Percentiles rank a stretch among this genome's conserved stretches.
Conservation (phyloP, 2,113 vertebrate species). For the Murina feae region DNA sequence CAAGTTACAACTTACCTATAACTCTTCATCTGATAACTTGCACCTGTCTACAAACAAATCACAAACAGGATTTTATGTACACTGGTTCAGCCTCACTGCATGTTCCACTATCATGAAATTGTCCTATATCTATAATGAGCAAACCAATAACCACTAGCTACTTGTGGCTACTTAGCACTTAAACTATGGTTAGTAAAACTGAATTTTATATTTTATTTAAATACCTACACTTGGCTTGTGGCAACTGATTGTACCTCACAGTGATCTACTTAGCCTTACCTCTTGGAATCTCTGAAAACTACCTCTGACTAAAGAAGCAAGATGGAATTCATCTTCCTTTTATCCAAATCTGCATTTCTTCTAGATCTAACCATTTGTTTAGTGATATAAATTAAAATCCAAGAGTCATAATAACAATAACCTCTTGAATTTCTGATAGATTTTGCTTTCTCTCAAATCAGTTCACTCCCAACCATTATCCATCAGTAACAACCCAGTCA, state of each 20-base stretch:
- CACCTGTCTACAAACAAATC: background rate
- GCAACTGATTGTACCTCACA: background rate
- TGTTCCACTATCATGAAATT: background rate
- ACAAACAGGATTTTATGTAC: background rate
- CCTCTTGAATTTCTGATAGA: background rate
- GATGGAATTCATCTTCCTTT: background rate
- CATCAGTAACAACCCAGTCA: background rate
- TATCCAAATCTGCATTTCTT: background rate
- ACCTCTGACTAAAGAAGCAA: background rate
- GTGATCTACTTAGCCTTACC: background rate
- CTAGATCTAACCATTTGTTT: background rate
- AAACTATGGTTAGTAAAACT: background rate
- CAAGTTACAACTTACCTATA: background rate
- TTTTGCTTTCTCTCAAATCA: background rate
- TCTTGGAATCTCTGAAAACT: background rate
- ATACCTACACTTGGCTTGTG: background rate
- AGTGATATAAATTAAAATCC: background rate
- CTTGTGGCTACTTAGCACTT: background rate
- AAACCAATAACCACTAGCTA: background rate
- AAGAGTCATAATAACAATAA: background rate
- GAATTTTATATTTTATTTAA: background rate
- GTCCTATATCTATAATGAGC: background rate
- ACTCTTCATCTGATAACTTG: background rate
- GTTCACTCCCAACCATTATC: background rate
- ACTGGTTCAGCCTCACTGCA: background rate